Conservation (phyloP, 2,888 invertebrate species). For the Drosophila siamana region DNA sequence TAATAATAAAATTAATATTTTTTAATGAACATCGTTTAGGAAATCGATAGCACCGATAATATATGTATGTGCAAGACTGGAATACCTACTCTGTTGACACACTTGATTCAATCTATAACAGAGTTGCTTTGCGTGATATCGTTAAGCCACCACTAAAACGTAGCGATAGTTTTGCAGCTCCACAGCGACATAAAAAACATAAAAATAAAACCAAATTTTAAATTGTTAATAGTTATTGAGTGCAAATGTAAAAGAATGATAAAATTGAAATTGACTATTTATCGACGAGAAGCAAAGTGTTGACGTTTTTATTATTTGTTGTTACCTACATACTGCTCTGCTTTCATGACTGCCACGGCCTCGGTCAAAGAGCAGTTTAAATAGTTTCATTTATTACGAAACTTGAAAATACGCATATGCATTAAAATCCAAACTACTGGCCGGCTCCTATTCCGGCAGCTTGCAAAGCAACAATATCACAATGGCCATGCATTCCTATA, state of each 20-base stretch:
- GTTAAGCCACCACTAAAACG: conserved; percentile 39
- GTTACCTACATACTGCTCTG: conserved; percentile 3
- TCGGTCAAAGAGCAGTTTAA: conserved; percentile 49
- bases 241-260: conserved; percentile 33
- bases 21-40: too few species aligned
- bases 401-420: conserved; percentile 41
- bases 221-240: conserved; percentile 33
- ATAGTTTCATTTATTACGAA: conserved; percentile 61
- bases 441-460: conserved; percentile 12
- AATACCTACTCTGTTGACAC: conserved; percentile 1
- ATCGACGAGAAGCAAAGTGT: conserved; percentile 1
- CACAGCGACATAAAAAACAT: conserved; percentile 60
- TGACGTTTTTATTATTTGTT: conserved; percentile 7
- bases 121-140: conserved; percentile 26
- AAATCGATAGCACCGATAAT: not conserved
- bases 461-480: conserved; percentile 12
- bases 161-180: conserved; percentile 55
- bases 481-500: conserved; percentile 76
- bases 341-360: conserved; percentile 24
- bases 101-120: conserved; percentile 6
- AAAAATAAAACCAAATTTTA: conserved; percentile 48
- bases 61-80: not conserved
- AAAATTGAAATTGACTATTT: not conserved
- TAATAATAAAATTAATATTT: too few species aligned
- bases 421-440: conserved; percentile 16